Percentiles rank a stretch among this genome's conserved stretches.
Evolutionary conservation across 2,797 vertebrate species (phyloP).

Genomic region (Melanotaenia pygmaea): DNA sequence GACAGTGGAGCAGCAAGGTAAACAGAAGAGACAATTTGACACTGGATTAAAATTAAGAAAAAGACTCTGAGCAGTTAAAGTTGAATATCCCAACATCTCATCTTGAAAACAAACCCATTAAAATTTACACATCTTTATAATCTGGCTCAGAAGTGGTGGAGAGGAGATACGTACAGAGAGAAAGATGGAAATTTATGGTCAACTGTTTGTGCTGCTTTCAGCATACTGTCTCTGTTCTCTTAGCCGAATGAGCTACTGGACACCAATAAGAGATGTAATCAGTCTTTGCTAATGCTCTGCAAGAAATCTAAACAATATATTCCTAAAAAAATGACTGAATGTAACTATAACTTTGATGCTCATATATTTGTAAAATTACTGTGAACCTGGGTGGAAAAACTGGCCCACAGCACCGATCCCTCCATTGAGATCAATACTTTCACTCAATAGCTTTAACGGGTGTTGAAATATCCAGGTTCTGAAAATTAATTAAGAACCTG

Average conservation of each 20-base stretch:
- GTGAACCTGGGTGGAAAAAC: too few species aligned
- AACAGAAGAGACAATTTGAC: not conserved
- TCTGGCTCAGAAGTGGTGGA: not conserved
- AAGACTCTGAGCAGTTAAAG: too few species aligned
- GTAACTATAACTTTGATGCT: too few species aligned
- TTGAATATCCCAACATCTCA: not conserved
- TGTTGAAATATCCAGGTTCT: not conserved
- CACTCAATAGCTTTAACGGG: not conserved
- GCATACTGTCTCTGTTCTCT: constrained; percentile 1
- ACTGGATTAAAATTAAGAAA: not conserved
- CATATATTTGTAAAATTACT: too few species aligned
- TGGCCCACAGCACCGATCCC: too few species aligned
- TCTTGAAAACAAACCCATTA: not conserved
- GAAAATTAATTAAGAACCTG: not conserved
- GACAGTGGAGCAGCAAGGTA: constrained; percentile 9
- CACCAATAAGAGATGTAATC: not conserved
- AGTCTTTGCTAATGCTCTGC: too few species aligned
- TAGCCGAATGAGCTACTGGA: constrained; percentile 13
- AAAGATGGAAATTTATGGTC: constrained; percentile 30
- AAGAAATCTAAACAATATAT: too few species aligned
- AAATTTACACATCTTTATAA: not conserved
- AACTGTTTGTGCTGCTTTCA: constrained; percentile 31
- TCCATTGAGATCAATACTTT: too few species aligned
- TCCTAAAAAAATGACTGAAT: too few species aligned
- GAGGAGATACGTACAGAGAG: not conserved